These are phyloP conservation scores for Hypocryptadius cinnamomeus DNA, from an alignment of 2,113 vertebrate species.

Conservation along the genomic window DNA sequence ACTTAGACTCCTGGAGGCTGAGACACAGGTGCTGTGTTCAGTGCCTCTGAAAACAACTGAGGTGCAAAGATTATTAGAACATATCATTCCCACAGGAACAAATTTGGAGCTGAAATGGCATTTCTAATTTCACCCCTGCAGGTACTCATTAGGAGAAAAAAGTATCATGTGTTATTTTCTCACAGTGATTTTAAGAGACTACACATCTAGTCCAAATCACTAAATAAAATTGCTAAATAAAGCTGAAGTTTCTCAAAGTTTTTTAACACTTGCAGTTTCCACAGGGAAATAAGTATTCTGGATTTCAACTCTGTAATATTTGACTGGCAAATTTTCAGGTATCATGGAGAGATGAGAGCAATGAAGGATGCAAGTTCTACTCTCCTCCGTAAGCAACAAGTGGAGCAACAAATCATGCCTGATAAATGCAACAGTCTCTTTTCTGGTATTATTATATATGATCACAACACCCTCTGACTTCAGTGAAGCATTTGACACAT, in stretches of 20 bases:
- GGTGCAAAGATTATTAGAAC: background rate
- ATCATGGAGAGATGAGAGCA: background rate
- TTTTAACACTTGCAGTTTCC: background rate
- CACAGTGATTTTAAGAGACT: background rate
- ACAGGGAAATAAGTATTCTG: background rate
- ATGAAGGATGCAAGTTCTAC: background rate
- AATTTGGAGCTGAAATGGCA: background rate
- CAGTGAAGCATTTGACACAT: background rate
- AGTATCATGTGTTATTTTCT: background rate
- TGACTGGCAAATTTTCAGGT: background rate
- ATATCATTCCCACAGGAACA: background rate
- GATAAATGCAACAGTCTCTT: background rate
- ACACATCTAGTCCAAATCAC: background rate
- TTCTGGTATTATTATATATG: background rate
- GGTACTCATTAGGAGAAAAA: background rate
- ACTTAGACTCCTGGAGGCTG: background rate
- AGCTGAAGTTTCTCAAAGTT: background rate
- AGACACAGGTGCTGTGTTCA: background rate
- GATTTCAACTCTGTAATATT: background rate
- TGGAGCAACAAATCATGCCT: background rate
- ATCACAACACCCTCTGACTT: background rate
- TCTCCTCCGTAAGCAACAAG: background rate
- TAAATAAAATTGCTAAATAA: background rate
- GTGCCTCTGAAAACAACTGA: background rate
- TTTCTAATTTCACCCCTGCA: slow-evolving; percentile 36